Evolutionary conservation across 2,113 vertebrate genomes (phyloP).

Genomic region (Urocitellus parryii): DNA sequence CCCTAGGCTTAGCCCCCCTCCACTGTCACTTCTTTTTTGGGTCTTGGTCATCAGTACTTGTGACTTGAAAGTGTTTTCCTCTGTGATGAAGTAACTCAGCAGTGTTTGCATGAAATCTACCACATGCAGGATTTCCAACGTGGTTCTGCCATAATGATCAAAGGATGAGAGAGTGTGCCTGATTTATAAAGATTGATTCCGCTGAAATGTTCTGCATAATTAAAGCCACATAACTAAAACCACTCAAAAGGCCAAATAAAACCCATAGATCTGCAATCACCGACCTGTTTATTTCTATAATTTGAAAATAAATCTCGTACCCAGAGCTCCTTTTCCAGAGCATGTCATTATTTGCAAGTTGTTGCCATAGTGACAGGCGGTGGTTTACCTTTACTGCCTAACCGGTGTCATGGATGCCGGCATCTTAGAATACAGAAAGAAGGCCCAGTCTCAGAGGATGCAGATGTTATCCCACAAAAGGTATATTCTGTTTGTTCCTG

Average conservation of each 20-base stretch:
- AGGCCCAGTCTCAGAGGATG: not conserved
- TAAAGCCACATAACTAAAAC: not conserved
- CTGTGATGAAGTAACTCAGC: not conserved
- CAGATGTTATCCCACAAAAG: not conserved
- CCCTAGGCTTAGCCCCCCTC: not conserved
- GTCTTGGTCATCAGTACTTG: not conserved
- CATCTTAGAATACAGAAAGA: not conserved
- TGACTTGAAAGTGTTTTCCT: not conserved
- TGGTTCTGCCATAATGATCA: not conserved
- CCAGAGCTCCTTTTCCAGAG: not conserved
- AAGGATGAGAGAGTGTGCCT: not conserved
- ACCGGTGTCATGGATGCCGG: not conserved
- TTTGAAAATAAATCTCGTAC: not conserved
- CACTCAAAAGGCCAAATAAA: not conserved
- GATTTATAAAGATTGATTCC: conserved; percentile 17
- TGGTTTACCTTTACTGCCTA: not conserved
- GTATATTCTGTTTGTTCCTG: not conserved
- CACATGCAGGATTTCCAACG: not conserved
- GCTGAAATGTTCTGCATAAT: not conserved
- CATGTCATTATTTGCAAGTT: not conserved
- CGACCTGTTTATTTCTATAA: conserved; percentile 11
- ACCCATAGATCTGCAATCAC: not conserved
- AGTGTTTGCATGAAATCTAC: not conserved
- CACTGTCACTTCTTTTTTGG: not conserved
- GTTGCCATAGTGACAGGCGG: not conserved